Conservation (phyloP, 2,888 invertebrate genomes). For the Gortyna flavago region DNA sequence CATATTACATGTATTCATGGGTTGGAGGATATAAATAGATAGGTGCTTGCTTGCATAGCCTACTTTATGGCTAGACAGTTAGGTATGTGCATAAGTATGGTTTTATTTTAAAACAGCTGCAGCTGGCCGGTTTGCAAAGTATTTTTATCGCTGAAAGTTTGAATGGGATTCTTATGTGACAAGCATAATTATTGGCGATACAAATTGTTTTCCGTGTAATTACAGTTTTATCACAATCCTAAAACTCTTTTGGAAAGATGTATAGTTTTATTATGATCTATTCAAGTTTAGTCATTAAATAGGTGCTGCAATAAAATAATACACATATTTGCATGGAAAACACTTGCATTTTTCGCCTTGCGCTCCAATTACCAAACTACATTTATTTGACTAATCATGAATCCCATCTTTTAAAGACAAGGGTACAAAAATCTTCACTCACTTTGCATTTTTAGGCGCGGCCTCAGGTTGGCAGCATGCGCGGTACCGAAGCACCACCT, state of each 20-base stretch:
- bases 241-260: background rate
- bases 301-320: background rate
- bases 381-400: background rate
- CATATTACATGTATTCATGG: constrained; percentile 74
- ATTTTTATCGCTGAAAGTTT: constrained; percentile 12
- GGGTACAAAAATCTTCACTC: constrained; percentile 83
- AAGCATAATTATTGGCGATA: background rate
- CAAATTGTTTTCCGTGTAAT: background rate
- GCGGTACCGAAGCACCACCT: constrained; percentile 82
- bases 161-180: constrained; percentile 18
- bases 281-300: background rate
- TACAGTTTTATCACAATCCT: background rate
- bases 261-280: background rate
- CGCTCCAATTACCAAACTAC: background rate
- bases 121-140: constrained; percentile 14
- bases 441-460: constrained; percentile 97
- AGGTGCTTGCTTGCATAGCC: constrained; percentile 2
- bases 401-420: no score
- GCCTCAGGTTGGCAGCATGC: constrained; percentile 88
- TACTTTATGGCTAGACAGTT: constrained; percentile 10
- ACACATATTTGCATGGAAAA: background rate
- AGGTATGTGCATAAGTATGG: constrained; percentile 25
- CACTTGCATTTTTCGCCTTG: background rate
- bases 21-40: constrained; percentile 21
- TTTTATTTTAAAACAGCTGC: constrained; percentile 30